Conservation (phyloP, 2,113 vertebrate genomes). For the Caloenas nicobarica region DNA sequence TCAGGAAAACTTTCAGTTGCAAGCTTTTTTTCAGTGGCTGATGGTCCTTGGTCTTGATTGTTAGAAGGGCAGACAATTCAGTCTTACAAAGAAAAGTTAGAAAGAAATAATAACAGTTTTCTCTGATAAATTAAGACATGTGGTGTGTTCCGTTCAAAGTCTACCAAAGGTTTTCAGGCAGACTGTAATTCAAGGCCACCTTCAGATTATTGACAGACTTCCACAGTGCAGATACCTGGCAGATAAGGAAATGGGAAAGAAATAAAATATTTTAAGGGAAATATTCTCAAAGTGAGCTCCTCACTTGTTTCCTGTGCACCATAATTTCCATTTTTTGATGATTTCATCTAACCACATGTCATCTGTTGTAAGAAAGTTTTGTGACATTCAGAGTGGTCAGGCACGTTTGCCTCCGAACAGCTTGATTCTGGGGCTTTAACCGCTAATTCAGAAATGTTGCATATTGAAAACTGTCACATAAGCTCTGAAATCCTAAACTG, state of each 20-base stretch:
- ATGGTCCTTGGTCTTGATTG: not conserved
- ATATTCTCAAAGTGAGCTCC: not conserved
- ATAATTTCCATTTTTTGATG: constrained; percentile 4
- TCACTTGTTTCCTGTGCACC: not conserved
- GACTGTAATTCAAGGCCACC: not conserved
- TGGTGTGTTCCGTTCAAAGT: not conserved
- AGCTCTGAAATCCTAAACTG: not conserved
- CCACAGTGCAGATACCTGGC: not conserved
- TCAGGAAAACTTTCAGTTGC: not conserved
- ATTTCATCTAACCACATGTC: not conserved
- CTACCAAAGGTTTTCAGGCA: not conserved
- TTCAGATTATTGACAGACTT: not conserved
- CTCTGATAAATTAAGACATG: not conserved
- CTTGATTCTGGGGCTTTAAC: not conserved
- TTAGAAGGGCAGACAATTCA: not conserved
- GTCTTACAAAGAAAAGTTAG: not conserved
- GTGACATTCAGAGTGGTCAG: not conserved
- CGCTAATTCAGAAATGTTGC: not conserved
- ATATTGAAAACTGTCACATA: not conserved
- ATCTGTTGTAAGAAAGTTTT: not conserved
- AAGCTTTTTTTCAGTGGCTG: not conserved
- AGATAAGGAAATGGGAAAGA: not conserved
- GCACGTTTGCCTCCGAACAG: not conserved
- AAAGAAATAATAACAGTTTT: not conserved
- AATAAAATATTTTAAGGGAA: not conserved